phyloP scores from a whole-genome alignment of 2,888 invertebrate genomes.

The Cerceris rybyensis region DNA sequence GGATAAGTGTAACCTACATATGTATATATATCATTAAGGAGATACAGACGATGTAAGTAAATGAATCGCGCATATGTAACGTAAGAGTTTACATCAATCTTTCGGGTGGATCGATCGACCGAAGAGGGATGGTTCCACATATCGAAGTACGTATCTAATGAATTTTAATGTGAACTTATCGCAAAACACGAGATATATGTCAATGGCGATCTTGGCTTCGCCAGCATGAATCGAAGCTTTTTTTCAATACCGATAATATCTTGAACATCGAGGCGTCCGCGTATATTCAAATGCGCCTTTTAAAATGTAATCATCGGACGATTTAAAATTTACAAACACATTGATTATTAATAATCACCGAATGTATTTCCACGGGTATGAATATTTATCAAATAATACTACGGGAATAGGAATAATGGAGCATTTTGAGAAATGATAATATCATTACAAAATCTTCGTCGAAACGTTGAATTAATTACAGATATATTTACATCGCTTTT shows the following conservation, averaged over 20 bases:
- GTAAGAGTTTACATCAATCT: conserved; percentile 5
- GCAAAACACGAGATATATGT: not conserved
- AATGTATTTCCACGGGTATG: too few relatives aligned
- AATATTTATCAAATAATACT: too few relatives aligned
- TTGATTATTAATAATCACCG: too few relatives aligned
- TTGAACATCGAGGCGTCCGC: not conserved
- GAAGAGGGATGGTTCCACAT: not conserved
- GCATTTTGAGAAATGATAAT: too few relatives aligned
- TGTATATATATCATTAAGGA: not conserved
- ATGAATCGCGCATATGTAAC: conserved; percentile 4
- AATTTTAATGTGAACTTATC: conserved; percentile 18
- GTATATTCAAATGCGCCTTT: not conserved
- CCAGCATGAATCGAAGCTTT: not conserved
- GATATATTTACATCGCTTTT: too few relatives aligned
- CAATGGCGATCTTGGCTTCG: not conserved
- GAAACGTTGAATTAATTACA: too few relatives aligned
- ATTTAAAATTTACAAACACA: too few relatives aligned
- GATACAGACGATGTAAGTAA: not conserved
- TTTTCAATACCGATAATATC: not conserved
- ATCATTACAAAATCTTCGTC: too few relatives aligned
- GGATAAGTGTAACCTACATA: not conserved
- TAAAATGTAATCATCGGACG: not conserved
- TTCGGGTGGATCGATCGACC: not conserved
- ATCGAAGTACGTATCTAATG: conserved; percentile 5
- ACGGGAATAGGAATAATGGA: too few relatives aligned